Evolutionary conservation across 1,140 invertebrate species (phyloP).

Genomic region (Contarinia nasturtii): DNA sequence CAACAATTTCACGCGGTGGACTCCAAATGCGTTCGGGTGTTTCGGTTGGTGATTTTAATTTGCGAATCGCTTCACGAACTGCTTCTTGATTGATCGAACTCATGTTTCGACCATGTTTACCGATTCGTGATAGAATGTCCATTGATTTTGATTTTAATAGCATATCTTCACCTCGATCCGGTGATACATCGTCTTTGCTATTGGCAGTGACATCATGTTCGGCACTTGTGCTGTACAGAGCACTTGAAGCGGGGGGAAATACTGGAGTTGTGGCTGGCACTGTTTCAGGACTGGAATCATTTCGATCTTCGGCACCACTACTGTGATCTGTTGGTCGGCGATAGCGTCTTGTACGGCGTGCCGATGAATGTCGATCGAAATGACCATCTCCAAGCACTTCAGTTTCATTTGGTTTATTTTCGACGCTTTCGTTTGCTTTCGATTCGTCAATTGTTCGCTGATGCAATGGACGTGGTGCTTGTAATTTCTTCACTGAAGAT

Average conservation of each 20-base stretch:
- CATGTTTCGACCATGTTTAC: constrained; percentile 22
- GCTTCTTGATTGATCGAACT: constrained; percentile 42
- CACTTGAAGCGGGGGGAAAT: constrained; percentile 28
- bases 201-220: constrained; percentile 15
- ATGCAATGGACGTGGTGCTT: not conserved
- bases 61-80: constrained; percentile 37
- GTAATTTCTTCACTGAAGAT: constrained; percentile 4
- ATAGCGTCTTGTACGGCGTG: constrained; percentile 61
- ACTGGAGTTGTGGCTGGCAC: constrained; percentile 28
- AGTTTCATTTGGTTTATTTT: constrained; percentile 16
- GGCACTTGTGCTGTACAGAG: constrained; percentile 15
- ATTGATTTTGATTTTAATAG: constrained; percentile 7
- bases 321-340: constrained; percentile 47
- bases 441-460: not conserved
- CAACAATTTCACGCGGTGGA: constrained; percentile 16
- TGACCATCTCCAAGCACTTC: constrained; percentile 46
- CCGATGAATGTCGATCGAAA: constrained; percentile 66
- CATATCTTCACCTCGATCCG: constrained; percentile 14
- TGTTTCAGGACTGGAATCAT: constrained; percentile 23
- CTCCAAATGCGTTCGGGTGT: constrained; percentile 32
- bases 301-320: constrained; percentile 31
- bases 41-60: constrained; percentile 35
- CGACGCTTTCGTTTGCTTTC: constrained; percentile 7
- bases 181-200: constrained; percentile 33
- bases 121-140: constrained; percentile 24